Conservation (phyloP, 2,888 invertebrate species). For the Platerodrilus igneus region DNA sequence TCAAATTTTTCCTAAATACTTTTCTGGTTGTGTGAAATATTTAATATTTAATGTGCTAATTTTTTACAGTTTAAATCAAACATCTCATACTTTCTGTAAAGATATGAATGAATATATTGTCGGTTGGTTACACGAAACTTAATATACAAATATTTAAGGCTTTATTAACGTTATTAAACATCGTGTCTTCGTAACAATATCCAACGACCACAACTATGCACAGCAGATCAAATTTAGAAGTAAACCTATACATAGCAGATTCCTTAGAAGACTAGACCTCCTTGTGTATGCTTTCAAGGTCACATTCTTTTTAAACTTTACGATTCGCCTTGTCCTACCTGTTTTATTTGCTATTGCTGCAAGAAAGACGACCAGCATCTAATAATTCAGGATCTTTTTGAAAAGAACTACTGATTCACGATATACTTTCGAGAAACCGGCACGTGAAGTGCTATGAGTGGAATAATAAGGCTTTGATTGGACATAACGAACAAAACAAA, state of each 20-base stretch:
- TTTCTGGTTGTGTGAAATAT: too few relatives aligned
- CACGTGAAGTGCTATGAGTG: conserved; percentile 19
- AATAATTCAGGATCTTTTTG: conserved; percentile 11
- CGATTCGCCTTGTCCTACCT: conserved; percentile 2
- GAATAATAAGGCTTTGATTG: conserved; percentile 16
- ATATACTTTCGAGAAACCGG: conserved; percentile 9
- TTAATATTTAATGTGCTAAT: too few relatives aligned
- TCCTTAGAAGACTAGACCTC: conserved; percentile 1
- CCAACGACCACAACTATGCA: conserved; percentile 8
- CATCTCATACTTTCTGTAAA: conserved; percentile 1
- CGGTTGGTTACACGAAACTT: too few relatives aligned
- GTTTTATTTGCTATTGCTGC: conserved; percentile 8
- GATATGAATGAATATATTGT: conserved; percentile 3
- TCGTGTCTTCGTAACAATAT: too few relatives aligned
- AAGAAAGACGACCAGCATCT: conserved; percentile 7
- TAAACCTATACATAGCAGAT: conserved; percentile 2
- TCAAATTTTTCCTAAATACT: too few relatives aligned
- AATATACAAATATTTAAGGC: too few relatives aligned
- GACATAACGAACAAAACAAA: conserved; percentile 6
- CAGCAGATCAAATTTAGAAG: conserved; percentile 1
- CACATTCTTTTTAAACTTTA: conserved; percentile 1
- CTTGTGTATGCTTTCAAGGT: conserved; percentile 5
- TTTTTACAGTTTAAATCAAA: too few relatives aligned
- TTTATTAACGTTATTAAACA: too few relatives aligned
- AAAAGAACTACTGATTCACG: conserved; percentile 11